Evolutionary conservation across 2,113 vertebrate genomes (phyloP).

Genomic region (Takifugu flavidus): DNA sequence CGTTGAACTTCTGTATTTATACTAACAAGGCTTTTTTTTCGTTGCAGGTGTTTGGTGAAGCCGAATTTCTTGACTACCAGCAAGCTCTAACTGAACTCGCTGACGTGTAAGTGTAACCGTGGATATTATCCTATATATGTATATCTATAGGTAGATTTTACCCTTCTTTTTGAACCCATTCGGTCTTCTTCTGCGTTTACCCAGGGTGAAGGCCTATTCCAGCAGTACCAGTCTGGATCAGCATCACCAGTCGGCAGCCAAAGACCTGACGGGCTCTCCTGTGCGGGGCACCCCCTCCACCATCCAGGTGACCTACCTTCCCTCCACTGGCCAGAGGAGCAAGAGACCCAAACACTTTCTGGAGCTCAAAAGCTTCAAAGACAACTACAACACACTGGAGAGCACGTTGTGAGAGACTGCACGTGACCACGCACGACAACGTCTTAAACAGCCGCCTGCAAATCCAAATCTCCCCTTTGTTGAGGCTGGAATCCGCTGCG

Average conservation of each 20-base stretch:
- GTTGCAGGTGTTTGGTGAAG: constrained; percentile 85
- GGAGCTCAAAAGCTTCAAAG: constrained; percentile 97
- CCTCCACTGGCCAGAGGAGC: constrained; percentile 91
- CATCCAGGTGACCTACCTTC: constrained; percentile 97
- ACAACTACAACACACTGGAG: constrained; percentile 96
- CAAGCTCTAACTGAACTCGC: constrained; percentile 85
- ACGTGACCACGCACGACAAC: not conserved
- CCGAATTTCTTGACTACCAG: constrained; percentile 86
- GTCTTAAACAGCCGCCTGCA: not conserved
- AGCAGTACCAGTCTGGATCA: constrained; percentile 79
- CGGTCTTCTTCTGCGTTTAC: not conserved
- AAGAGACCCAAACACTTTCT: constrained; percentile 97
- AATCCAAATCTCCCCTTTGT: not conserved
- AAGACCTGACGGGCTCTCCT: constrained; percentile 85
- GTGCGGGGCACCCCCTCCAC: constrained; percentile 76
- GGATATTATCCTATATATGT: not conserved
- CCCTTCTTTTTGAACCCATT: not conserved
- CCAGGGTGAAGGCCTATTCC: constrained; percentile 73
- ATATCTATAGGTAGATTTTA: not conserved
- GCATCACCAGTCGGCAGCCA: constrained; percentile 91
- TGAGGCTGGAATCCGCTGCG: no score
- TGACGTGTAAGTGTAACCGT: constrained; percentile 78
- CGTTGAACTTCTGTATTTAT: not conserved
- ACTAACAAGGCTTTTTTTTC: constrained; percentile 5
- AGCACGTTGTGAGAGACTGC: constrained; percentile 82